Evolutionary conservation across 1,140 invertebrate genomes (phyloP).

Genomic region (Neoseiulus cucumeris): DNA sequence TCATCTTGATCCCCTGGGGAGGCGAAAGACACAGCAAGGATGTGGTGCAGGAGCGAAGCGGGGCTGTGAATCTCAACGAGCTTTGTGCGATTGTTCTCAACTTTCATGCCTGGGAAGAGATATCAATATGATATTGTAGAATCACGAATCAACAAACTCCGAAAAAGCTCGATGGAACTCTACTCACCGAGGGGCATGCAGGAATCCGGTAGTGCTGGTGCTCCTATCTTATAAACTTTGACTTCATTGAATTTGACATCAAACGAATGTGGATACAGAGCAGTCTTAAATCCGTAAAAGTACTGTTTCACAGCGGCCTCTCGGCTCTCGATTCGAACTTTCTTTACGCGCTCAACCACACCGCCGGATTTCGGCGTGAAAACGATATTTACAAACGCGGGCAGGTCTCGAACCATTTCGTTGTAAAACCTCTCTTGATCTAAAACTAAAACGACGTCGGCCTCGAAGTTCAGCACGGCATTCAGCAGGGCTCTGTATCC

Average conservation of each 20-base stretch:
- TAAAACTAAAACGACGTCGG: constrained; percentile 80
- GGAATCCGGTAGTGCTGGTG: constrained; percentile 70
- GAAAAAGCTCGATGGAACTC: too few species aligned
- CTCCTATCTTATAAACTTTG: constrained; percentile 82
- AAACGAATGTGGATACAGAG: constrained; percentile 75
- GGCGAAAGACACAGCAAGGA: constrained; percentile 54
- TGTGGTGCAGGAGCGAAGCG: constrained; percentile 53
- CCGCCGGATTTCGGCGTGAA: constrained; percentile 90
- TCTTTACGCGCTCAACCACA: constrained; percentile 60
- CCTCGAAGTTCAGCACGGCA: constrained; percentile 77
- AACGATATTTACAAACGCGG: constrained; percentile 74
- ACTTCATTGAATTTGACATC: constrained; percentile 69
- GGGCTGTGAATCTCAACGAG: constrained; percentile 45
- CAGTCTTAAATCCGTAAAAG: constrained; percentile 68
- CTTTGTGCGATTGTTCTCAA: constrained; percentile 71
- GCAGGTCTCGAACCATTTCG: constrained; percentile 78
- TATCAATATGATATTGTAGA: background rate
- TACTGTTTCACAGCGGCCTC: constrained; percentile 72
- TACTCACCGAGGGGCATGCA: constrained; percentile 53
- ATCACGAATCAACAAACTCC: background rate
- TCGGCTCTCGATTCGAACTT: constrained; percentile 46
- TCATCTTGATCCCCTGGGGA: constrained; percentile 35
- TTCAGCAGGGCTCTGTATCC: constrained; percentile 38
- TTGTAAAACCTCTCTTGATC: constrained; percentile 92
- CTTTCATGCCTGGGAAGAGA: constrained; percentile 50